Percentiles rank a stretch among this genome's conserved stretches.
These are phyloP conservation scores for Trypoxylus dichotomus DNA, from an alignment of 1,140 invertebrate species.

Conservation along the genomic window DNA sequence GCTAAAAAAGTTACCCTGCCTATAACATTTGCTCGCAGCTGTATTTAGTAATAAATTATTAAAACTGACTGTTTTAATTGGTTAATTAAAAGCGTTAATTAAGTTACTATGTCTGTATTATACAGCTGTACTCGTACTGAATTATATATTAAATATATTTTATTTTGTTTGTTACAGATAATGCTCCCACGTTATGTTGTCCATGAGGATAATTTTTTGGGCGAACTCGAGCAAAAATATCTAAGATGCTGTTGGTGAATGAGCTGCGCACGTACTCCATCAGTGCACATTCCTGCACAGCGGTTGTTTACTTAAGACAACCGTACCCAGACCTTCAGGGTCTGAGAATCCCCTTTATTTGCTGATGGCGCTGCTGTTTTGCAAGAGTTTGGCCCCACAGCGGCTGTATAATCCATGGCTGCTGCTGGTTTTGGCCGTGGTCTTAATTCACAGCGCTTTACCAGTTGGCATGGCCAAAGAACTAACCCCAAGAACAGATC, in stretches of 20 bases:
- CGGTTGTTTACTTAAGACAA: background rate
- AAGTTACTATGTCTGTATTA: too few species aligned
- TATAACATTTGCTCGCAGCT: too few species aligned
- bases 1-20: too few species aligned
- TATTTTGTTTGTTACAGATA: background rate
- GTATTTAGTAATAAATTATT: too few species aligned
- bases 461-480: constrained; percentile 26
- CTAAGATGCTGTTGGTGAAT: constrained; percentile 2
- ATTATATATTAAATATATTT: too few species aligned
- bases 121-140: too few species aligned
- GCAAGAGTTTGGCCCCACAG: constrained; percentile 30
- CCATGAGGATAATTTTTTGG: background rate
- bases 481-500: constrained; percentile 28
- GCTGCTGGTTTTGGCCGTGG: constrained; percentile 12
- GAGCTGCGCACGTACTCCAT: background rate
- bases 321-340: background rate
- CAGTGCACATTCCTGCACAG: background rate
- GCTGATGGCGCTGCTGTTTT: background rate
- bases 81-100: too few species aligned
- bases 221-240: background rate
- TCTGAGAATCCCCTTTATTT: background rate
- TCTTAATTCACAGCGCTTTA: constrained; percentile 7
- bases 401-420: constrained; percentile 30
- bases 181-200: background rate
- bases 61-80: too few species aligned